Evolutionary conservation across 1,140 invertebrate species (phyloP), one percentile per base, ranked within the genome.

Genomic region (Gonioctena quinquepunctata): DNA sequence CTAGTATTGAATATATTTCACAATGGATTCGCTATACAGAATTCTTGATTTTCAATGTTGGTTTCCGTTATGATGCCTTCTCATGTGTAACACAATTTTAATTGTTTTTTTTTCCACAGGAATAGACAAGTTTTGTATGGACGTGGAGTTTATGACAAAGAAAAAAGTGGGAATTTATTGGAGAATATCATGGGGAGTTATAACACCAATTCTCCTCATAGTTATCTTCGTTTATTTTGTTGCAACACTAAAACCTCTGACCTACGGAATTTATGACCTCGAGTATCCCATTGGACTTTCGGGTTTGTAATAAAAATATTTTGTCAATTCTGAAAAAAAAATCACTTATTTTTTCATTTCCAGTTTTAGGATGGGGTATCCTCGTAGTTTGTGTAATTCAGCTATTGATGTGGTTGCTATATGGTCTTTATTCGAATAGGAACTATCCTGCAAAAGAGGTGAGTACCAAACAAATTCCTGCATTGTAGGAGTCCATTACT

Each of bases 141-240:
- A 90, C 70, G 81, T 89, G 16, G 88, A 90, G 74, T 90, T 88
- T 71, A 95, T 95, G 93, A 82, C 93, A 22, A 87, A 88, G 2
- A 86, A 86, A 68, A 87, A 88, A 71, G 89, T 93, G 0, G 88
- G 90, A 1, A 76, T 89, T 7, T 95, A 94, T 79, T 95, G 93
- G 93, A 88, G 92, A 77, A 70, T 93, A 5, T 93, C 91, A 63
- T 96, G 94, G 94, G 88, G 88, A n/a, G 77, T 93, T 3, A 78
- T 93, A n/a, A 92, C 92, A 22, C 94, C 94, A 0, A 61, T 91
- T 6, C 84, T 92, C 28, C 84, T 96, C 22, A 84, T 88, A 11
- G 84, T 88, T 1, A 91, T 92, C 69, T 80, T 92, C 22, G 77
- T 90, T 26, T 93, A 92, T 75, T 87, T 88, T n/a, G 78, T 91